Conservation (phyloP, 2,888 invertebrate species). For the Lamellibrachia satsuma region DNA sequence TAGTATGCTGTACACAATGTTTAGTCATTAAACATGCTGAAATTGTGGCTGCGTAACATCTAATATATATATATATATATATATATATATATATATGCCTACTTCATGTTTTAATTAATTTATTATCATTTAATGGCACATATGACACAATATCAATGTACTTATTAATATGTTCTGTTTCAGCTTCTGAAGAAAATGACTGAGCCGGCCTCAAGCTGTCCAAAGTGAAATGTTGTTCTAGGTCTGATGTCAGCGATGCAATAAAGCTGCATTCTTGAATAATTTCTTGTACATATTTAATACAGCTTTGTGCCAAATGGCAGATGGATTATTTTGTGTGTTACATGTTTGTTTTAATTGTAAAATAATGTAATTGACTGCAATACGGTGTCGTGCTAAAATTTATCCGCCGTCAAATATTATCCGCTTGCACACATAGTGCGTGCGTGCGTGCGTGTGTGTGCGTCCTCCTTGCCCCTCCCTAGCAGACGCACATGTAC, state of each 20-base stretch:
- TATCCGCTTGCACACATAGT: background rate
- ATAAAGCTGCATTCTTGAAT: background rate
- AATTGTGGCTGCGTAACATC: too few species aligned
- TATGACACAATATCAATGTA: background rate
- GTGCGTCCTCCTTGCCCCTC: too few species aligned
- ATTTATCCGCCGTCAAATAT: background rate
- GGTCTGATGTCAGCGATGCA: background rate
- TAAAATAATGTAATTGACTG: too few species aligned
- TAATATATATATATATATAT: too few species aligned
- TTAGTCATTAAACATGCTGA: background rate
- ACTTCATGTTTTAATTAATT: background rate
- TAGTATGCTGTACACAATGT: background rate
- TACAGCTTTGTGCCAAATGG: background rate
- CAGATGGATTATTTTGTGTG: background rate
- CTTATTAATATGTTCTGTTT: background rate
- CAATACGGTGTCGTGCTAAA: background rate
- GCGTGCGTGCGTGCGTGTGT: too few species aligned
- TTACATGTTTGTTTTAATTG: background rate
- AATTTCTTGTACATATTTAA: background rate
- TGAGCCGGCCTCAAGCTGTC: background rate
- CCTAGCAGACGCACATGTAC: too few species aligned
- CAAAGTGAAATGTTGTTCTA: background rate
- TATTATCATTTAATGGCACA: background rate
- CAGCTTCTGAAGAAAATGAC: slow-evolving; percentile 2
- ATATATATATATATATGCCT: background rate